Percentiles rank a stretch among this genome's conserved stretches.
Conservation (phyloP, 1,140 invertebrate genomes). For the Macrobrachium nipponense region DNA sequence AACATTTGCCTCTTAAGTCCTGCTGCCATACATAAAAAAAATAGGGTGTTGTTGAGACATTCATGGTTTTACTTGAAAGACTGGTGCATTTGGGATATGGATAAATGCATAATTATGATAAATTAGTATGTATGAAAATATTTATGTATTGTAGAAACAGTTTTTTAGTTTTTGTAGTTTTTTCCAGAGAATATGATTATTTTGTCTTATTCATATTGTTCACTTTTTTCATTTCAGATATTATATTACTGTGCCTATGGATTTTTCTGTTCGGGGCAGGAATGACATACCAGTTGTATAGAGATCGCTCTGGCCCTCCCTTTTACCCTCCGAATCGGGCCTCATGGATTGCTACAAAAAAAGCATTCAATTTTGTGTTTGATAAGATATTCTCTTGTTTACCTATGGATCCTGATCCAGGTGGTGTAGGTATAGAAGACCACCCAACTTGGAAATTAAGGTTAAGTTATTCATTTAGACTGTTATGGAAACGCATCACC, state of each 20-base stretch:
- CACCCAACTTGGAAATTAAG: constrained; percentile 37
- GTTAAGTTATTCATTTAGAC: constrained; percentile 20
- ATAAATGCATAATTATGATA: too few relatives aligned
- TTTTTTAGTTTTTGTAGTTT: background rate
- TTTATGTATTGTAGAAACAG: too few relatives aligned
- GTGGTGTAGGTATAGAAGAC: constrained; percentile 49
- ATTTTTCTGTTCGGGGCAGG: constrained; percentile 70
- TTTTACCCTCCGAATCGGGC: constrained; percentile 71
- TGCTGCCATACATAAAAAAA: too few relatives aligned
- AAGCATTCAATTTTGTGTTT: constrained; percentile 37
- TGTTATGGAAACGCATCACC: background rate
- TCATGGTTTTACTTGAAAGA: too few relatives aligned
- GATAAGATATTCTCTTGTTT: constrained; percentile 45
- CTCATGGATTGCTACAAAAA: constrained; percentile 49
- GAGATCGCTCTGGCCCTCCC: constrained; percentile 72
- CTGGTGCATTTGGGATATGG: too few relatives aligned
- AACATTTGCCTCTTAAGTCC: too few relatives aligned
- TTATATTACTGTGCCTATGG: constrained; percentile 72
- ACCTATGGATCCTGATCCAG: constrained; percentile 38
- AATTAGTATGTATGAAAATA: too few relatives aligned
- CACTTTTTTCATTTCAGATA: constrained; percentile 71
- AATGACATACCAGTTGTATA: constrained; percentile 71
- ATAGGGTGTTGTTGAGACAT: too few relatives aligned
- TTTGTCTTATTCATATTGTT: constrained; percentile 22
- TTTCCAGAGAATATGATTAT: background rate